Percentiles rank a stretch among this genome's conserved stretches.
Evolutionary conservation across 1,140 invertebrate genomes (phyloP).

Genomic region (Drosophila micromelanica): DNA sequence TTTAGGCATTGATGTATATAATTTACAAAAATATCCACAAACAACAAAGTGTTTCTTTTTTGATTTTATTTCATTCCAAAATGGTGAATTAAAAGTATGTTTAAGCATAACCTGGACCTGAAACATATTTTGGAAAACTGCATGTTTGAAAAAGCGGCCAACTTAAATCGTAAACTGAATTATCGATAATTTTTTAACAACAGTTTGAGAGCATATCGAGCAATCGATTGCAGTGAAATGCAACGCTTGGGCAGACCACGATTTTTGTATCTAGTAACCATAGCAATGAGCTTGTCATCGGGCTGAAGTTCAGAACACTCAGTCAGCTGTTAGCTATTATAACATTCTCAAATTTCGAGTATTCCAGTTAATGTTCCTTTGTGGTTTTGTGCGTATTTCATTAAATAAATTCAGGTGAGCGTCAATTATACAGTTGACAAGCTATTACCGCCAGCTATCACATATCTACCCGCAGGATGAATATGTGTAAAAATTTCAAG

Average conservation of each 20-base stretch:
- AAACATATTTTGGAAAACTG: too few species aligned
- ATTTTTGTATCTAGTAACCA: conserved; percentile 22
- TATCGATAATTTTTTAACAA: too few species aligned
- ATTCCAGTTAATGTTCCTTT: conserved; percentile 2
- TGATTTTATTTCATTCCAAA: conserved; percentile 1
- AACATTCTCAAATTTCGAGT: conserved; percentile 38
- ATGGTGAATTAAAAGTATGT: not conserved
- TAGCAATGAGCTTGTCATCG: conserved; percentile 33
- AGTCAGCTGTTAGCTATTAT: conserved; percentile 42
- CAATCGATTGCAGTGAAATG: too few species aligned
- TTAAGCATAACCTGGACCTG: not conserved
- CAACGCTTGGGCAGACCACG: not conserved
- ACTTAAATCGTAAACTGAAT: too few species aligned
- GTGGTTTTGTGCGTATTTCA: conserved; percentile 4
- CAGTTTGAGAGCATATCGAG: too few species aligned
- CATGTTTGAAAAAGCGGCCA: too few species aligned
- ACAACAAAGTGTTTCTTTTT: not conserved
- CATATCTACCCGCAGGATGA: conserved; percentile 52
- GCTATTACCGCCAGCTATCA: not conserved
- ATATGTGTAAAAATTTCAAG: conserved; percentile 63
- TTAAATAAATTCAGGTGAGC: conserved; percentile 40
- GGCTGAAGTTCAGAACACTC: not conserved
- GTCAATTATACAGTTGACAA: not conserved
- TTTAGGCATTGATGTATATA: conserved; percentile 24
- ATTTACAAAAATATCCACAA: not conserved